Evolutionary conservation across 2,888 invertebrate species (phyloP).

Genomic region (Graphium colonna): DNA sequence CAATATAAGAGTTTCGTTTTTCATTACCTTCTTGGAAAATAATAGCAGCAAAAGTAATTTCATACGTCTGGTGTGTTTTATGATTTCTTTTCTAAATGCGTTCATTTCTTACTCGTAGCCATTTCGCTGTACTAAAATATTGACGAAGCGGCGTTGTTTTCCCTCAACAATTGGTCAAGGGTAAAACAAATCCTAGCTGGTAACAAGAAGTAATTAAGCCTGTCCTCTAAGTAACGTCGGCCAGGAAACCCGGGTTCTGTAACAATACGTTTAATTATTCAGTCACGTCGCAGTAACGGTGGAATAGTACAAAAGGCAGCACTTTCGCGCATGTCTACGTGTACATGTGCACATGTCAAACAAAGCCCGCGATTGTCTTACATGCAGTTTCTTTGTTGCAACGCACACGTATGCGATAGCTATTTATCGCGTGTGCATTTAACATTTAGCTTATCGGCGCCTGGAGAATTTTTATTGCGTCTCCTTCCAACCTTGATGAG

Average conservation of each 20-base stretch:
- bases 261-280: conserved; percentile 20
- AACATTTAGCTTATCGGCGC: not conserved
- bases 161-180: too few relatives aligned
- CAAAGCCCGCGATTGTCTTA: conserved; percentile 33
- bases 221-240: conserved; percentile 5
- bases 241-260: not conserved
- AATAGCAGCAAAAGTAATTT: too few relatives aligned
- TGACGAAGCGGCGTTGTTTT: too few relatives aligned
- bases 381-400: conserved; percentile 38
- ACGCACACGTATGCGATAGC: conserved; percentile 4
- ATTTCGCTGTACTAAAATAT: too few relatives aligned
- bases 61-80: too few relatives aligned
- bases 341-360: conserved; percentile 13
- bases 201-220: not conserved
- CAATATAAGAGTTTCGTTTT: too few relatives aligned
- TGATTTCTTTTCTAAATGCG: too few relatives aligned
- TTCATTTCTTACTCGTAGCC: too few relatives aligned
- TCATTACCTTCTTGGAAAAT: too few relatives aligned
- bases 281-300: conserved; percentile 13
- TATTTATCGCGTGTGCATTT: conserved; percentile 12
- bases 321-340: conserved; percentile 6
- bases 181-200: too few relatives aligned
- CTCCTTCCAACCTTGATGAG: too few relatives aligned
- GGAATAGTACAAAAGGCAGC: conserved; percentile 24
- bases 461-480: too few relatives aligned